Evolutionary conservation across 2,797 vertebrate species (phyloP).

Genomic region (Mormyrops attenuatus): DNA sequence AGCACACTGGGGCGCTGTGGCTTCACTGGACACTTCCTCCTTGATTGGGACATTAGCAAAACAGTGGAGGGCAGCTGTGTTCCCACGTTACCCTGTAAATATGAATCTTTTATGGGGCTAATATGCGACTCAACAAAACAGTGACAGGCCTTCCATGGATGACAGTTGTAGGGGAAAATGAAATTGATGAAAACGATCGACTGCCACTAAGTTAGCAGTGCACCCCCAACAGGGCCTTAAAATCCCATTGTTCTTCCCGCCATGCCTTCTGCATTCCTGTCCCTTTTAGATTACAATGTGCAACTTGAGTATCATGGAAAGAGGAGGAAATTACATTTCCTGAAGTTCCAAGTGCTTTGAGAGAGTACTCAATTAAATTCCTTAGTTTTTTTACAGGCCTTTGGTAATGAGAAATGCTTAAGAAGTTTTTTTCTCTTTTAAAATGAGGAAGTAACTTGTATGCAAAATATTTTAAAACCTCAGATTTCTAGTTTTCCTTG

Average conservation of each 20-base stretch:
- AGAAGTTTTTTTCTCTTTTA: neutral
- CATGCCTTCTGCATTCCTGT: slow-evolving; percentile 36
- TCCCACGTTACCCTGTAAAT: slow-evolving; percentile 27
- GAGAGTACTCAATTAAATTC: slow-evolving; percentile 21
- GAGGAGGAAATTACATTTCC: slow-evolving; percentile 62
- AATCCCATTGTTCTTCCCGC: neutral
- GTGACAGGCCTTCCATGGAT: neutral
- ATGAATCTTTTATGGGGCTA: neutral
- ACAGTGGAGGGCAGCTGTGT: slow-evolving; percentile 25
- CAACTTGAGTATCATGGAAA: slow-evolving; percentile 33
- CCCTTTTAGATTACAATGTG: slow-evolving; percentile 46
- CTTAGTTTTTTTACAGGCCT: neutral
- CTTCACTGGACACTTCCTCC: slow-evolving; percentile 34
- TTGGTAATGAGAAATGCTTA: slow-evolving; percentile 14
- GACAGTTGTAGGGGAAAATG: neutral
- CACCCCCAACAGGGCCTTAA: neutral
- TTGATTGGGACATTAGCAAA: slow-evolving; percentile 31
- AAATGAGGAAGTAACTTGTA: neutral
- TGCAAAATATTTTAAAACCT: neutral
- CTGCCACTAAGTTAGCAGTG: neutral
- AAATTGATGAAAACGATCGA: neutral
- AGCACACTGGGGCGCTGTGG: neutral
- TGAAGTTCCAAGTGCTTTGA: slow-evolving; percentile 27
- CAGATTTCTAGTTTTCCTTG: neutral
- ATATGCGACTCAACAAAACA: neutral